phyloP scores from a whole-genome alignment of 2,797 vertebrate genomes.

The Urophycis tenuis region DNA sequence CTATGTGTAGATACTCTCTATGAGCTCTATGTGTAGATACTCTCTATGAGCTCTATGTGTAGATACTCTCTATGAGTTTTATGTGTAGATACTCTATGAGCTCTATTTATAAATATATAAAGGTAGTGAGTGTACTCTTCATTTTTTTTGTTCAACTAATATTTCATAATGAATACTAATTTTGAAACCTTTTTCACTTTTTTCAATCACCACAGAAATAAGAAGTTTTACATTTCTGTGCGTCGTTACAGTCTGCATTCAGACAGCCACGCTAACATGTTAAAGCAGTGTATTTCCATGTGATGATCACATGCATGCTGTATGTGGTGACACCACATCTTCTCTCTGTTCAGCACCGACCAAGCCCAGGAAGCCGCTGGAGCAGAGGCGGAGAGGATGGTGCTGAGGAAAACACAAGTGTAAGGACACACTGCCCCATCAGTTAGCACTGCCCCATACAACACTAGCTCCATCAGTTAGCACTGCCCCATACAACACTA shows the following conservation, averaged over 20 bases:
- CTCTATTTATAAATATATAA: too few relatives aligned
- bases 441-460: too few relatives aligned
- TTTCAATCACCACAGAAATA: neutral
- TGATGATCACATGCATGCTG: neutral
- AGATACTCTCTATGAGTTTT: too few relatives aligned
- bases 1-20: too few relatives aligned
- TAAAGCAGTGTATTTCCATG: neutral
- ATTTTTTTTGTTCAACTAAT: too few relatives aligned
- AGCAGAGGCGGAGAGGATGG: conserved; percentile 27
- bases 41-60: too few relatives aligned
- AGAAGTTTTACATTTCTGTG: neutral
- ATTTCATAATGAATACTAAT: too few relatives aligned
- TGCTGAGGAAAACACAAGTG: conserved; percentile 42
- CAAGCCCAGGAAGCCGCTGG: conserved; percentile 1
- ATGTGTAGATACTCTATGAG: too few relatives aligned
- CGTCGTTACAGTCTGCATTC: neutral
- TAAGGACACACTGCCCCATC: conserved; percentile 28
- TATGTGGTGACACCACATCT: neutral
- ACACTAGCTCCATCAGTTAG: neutral
- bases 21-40: too few relatives aligned
- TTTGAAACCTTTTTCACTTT: too few relatives aligned
- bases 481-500: neutral
- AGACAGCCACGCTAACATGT: neutral
- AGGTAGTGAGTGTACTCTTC: too few relatives aligned
- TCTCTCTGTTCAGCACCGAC: conserved; percentile 25